Percentiles rank a stretch among this genome's conserved stretches.
phyloP scores from a whole-genome alignment of 2,113 vertebrate species.

The Phalacrocorax aristotelis region DNA sequence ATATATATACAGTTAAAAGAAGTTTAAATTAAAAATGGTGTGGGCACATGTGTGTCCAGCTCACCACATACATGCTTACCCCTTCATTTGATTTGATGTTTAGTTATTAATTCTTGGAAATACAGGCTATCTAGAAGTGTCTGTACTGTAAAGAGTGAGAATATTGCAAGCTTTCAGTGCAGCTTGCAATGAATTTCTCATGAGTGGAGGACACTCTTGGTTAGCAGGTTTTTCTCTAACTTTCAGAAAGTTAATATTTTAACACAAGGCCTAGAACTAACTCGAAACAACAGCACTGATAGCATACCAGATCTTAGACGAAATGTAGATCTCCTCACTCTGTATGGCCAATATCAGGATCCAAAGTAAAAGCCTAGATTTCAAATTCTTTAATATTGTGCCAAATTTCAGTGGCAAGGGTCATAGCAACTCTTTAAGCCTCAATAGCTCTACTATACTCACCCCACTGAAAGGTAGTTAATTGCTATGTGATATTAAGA shows the following conservation, averaged over 20 bases:
- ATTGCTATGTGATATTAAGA: neutral
- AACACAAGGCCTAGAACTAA: neutral
- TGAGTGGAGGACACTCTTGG: neutral
- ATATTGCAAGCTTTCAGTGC: neutral
- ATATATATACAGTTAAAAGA: constrained; percentile 17
- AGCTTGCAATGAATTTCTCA: neutral
- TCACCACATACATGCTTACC: neutral
- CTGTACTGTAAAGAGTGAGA: neutral
- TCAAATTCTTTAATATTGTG: neutral
- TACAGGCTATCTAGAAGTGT: neutral
- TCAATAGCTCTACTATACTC: neutral
- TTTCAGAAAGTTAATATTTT: neutral
- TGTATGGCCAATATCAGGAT: neutral
- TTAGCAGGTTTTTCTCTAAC: neutral
- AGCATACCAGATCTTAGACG: neutral
- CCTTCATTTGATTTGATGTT: neutral
- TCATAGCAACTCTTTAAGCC: neutral
- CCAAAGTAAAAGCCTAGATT: neutral
- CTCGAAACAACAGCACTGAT: neutral
- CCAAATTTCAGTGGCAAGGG: neutral
- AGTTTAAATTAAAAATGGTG: constrained; percentile 28
- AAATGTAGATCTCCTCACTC: neutral
- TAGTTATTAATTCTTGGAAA: constrained; percentile 2
- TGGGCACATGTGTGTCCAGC: neutral
- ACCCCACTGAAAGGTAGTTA: neutral